phyloP scores from a whole-genome alignment of 1,140 invertebrate species.

The Diachasmimorpha longicaudata region DNA sequence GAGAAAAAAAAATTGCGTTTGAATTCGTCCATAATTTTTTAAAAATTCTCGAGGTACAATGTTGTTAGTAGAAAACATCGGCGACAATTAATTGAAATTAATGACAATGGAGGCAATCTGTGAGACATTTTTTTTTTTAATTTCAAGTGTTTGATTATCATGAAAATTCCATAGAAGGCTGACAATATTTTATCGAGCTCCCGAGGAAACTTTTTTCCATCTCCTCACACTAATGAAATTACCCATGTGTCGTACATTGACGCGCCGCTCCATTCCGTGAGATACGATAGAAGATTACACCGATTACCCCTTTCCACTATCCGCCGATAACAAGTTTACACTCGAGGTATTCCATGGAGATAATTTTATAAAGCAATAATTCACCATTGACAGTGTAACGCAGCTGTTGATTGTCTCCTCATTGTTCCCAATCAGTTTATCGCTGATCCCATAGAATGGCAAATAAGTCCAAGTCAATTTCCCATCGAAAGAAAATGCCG shows the following conservation, averaged over 20 bases:
- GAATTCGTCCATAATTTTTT: no score
- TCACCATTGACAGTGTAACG: neutral
- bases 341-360: neutral
- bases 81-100: no score
- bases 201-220: no score
- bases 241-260: neutral
- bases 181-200: no score
- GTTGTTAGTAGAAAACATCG: no score
- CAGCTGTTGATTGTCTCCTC: neutral
- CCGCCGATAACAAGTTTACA: neutral
- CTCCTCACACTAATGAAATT: neutral
- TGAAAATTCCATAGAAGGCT: no score
- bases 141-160: no score
- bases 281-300: neutral
- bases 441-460: neutral
- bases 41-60: no score
- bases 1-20: no score
- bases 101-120: no score
- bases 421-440: neutral
- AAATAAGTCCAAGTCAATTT: neutral
- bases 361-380: constrained; percentile 7
- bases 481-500: neutral
- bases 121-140: no score
- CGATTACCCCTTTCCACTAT: neutral
- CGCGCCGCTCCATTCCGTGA: neutral